Conservation (phyloP, 2,888 invertebrate genomes). For the Gandaritis pyraliata region DNA sequence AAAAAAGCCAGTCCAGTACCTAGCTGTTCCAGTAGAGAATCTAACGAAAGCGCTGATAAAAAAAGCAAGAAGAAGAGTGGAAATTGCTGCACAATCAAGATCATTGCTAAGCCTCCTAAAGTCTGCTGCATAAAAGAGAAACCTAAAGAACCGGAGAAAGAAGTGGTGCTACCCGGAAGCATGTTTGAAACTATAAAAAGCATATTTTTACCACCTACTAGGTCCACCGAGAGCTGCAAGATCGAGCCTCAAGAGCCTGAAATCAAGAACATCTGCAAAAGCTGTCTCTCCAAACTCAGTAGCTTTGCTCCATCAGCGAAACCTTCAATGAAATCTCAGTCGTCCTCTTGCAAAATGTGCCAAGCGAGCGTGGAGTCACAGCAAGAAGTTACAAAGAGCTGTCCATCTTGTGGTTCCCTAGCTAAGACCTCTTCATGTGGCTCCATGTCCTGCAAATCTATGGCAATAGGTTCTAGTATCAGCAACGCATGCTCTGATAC, state of each 20-base stretch:
- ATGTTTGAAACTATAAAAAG: conserved; percentile 27
- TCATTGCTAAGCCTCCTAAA: conserved; percentile 18
- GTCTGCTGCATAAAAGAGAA: conserved; percentile 11
- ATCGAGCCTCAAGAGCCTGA: conserved; percentile 7
- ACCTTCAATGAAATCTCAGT: conserved; percentile 7
- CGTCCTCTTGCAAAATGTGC: conserved; percentile 26
- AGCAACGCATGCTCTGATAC: conserved; percentile 1
- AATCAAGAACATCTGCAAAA: conserved; percentile 25
- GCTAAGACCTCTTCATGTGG: conserved; percentile 5
- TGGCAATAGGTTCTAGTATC: conserved; percentile 21
- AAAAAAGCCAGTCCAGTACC: conserved; percentile 15
- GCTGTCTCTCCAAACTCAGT: conserved; percentile 23
- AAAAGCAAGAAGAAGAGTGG: conserved; percentile 5
- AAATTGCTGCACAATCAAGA: conserved; percentile 16
- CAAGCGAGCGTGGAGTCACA: conserved; percentile 18
- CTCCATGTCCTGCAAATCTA: conserved; percentile 25
- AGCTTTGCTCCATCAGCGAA: conserved; percentile 6
- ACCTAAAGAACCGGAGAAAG: conserved; percentile 15
- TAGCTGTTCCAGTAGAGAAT: conserved; percentile 14
- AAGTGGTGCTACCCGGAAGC: conserved; percentile 5
- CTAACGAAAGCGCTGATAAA: conserved; percentile 1
- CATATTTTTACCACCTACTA: conserved; percentile 19
- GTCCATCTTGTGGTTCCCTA: conserved; percentile 18
- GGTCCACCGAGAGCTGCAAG: conserved; percentile 12
- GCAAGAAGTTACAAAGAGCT: conserved; percentile 12